A percentile compares a stretch with the other conserved stretches of the same genome.
phyloP scores from a whole-genome alignment of 2,888 invertebrate genomes.

The Lithophane ornitopus region DNA sequence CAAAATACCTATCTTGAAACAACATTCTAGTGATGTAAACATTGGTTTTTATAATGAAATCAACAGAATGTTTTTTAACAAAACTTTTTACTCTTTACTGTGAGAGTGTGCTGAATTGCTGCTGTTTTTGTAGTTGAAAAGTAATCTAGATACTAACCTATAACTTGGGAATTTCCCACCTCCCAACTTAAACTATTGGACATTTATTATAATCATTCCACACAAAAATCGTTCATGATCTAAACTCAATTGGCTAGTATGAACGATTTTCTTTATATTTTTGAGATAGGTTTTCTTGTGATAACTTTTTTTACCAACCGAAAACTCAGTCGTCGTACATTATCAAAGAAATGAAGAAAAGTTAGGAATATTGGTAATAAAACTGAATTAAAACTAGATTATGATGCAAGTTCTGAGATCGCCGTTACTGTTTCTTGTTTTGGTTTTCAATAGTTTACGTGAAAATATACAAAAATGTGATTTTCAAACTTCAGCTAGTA shows the following conservation, averaged over 20 bases:
- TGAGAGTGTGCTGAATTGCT: background rate
- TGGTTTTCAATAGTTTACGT: background rate
- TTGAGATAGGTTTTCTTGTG: constrained; percentile 15
- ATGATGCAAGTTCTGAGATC: background rate
- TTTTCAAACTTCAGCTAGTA: constrained; percentile 32
- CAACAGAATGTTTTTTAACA: background rate
- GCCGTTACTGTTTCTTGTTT: background rate
- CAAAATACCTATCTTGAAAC: background rate
- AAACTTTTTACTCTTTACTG: background rate
- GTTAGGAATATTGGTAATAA: background rate
- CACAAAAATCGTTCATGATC: background rate
- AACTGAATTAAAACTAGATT: constrained; percentile 5
- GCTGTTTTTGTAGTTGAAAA: background rate
- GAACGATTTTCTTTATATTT: background rate
- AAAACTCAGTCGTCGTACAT: background rate
- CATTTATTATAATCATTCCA: background rate
- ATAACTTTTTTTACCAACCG: constrained; percentile 14
- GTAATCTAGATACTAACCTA: constrained; percentile 16
- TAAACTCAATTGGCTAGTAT: background rate
- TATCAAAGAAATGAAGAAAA: background rate
- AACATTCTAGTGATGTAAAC: too few relatives aligned
- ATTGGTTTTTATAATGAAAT: background rate
- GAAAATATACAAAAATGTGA: constrained; percentile 19
- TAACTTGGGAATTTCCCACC: background rate
- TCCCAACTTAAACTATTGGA: background rate